Evolutionary conservation across 2,797 vertebrate species (phyloP), one percentile per base, ranked within the genome.

Genomic region (Dendrocincla tyrannina): DNA sequence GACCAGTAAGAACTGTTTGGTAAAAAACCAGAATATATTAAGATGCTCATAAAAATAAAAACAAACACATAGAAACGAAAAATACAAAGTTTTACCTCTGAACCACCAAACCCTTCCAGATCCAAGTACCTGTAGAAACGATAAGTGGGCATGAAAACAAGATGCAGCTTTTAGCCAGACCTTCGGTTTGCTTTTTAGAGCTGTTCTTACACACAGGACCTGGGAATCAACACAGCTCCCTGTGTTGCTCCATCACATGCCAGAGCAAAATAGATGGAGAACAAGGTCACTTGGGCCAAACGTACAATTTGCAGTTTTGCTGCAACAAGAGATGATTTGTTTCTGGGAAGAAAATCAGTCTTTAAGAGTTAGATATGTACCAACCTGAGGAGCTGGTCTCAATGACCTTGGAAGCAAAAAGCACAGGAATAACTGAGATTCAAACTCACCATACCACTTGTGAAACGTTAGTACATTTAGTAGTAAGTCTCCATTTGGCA

Each of bases 361-460:
- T 17, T n/a, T 8, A 24, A 42, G 18, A 11, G 28, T 52, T 70
- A 69, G 50, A 18, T 37, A 42, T 9, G n/a, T 30, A 35, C 37
- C 24, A 16, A 25, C 25, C 52, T 14, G 17, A 66, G 32, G 17
- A 32, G n/a, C 41, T 42, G 22, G 30, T 41, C n/a, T 69, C 28
- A 30, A 17, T 19, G 37, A 41, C 17, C 15, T 37, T 4, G 11
- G 27, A 37, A 2, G 17, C 37, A 73, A 80, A 73, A 80, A 63
- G 30, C 9, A 2, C 25, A 30, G 66, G 20, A 89, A 18, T 22
- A 70, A 41, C 41, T 17, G 67, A 88, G 27, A 42, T 52, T 72
- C 41, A 6, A 27, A 6, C 14, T 70, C 4, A 0, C 13, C 7
- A 1, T 30, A 20, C 10, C 0, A 0, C 37, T 68, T 46, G 14